Evolutionary conservation across 2,888 invertebrate genomes (phyloP), one percentile per base, ranked within the genome.

Genomic region (Agrenia bidenticulata): DNA sequence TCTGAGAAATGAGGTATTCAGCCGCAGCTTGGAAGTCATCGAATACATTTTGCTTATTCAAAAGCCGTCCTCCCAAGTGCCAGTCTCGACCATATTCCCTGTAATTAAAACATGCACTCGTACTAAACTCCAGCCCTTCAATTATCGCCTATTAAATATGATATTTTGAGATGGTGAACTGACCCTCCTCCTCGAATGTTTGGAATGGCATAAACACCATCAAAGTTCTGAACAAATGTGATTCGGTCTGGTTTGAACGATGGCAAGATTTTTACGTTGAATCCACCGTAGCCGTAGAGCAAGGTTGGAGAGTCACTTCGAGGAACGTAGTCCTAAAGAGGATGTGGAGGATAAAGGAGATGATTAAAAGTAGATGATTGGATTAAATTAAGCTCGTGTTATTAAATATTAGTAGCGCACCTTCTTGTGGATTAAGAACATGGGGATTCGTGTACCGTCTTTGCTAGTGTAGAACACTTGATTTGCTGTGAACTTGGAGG

Each of bases 211-310:
- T 92, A 85, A 60, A 96, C 85, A 1, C 96, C 97, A 79, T 89
- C 85, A 74, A 96, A 88, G 78, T 93, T 87, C 78, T 94, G 89
- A 78, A 97, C 88, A 80, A 95, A 94, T 72, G 94, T 87, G 26
- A 95, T 81, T 62, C 94, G 84, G n/a, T 89, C 88, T 32, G 94
- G 87, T 76, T 90, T 90, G 82, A 98, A 98, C 60, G 86, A 85
- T 2, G 98, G 97, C 78, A 89, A 89, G 73, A 95, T 83, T 79
- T 92, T 90, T 75, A 94, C 87, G 82, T 94, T 95, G 81, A 98
- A 99, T 1, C 97, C 97, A 62, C 98, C 98, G 81, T 98, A 98
- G 19, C 95, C 98, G 81, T 96, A 96, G 27, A 99, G 82, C 53
- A 95, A 82, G 68, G 91, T 89, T 0, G 96, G 93, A 78, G 86